Evolutionary conservation across 1,140 invertebrate species (phyloP).

Genomic region (Apis florea): DNA sequence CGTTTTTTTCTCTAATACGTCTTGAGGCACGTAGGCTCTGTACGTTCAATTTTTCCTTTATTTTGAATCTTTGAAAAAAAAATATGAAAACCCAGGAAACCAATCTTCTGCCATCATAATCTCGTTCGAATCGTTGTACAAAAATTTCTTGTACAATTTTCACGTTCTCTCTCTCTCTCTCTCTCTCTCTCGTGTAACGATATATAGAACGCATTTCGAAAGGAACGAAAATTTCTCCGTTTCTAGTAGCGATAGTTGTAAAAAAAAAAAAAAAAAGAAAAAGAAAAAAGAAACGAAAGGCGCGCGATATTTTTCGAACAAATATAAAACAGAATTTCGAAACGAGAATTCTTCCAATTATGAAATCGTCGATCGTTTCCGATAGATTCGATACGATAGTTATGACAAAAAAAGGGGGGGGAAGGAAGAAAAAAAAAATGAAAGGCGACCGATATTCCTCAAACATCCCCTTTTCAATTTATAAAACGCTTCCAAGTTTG

Average conservation of each 20-base stretch:
- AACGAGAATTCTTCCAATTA: background rate
- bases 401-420: background rate
- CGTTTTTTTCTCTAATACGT: too few relatives aligned
- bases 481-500: background rate
- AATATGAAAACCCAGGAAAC: background rate
- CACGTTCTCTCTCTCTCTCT: too few relatives aligned
- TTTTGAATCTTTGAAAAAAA: background rate
- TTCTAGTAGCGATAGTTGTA: too few relatives aligned
- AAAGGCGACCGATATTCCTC: background rate
- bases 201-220: too few relatives aligned
- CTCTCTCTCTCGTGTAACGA: too few relatives aligned
- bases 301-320: too few relatives aligned
- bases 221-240: too few relatives aligned
- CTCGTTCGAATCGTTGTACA: background rate
- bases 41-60: background rate
- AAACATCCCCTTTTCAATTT: slow-evolving; percentile 12
- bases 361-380: background rate
- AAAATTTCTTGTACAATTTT: background rate
- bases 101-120: background rate
- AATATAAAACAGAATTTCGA: background rate
- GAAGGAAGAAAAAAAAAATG: background rate
- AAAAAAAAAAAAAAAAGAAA: too few relatives aligned
- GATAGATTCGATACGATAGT: background rate
- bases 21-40: too few relatives aligned
- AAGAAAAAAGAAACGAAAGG: too few relatives aligned